phyloP scores from a whole-genome alignment of 2,113 vertebrate genomes.

The Etia nguti region DNA sequence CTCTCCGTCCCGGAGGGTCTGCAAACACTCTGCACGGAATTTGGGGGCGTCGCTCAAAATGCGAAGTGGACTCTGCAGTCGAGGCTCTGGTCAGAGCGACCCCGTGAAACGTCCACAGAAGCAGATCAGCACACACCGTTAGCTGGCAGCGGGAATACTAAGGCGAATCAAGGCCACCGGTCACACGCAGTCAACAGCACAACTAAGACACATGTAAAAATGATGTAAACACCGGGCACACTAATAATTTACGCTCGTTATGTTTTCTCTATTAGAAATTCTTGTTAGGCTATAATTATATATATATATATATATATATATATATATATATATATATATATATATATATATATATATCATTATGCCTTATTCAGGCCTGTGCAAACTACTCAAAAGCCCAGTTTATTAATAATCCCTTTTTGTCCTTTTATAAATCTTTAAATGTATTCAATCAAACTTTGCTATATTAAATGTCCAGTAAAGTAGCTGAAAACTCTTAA shows the following conservation, averaged over 20 bases:
- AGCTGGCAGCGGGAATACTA: neutral
- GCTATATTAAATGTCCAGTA: neutral
- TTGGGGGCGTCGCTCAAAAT: slow-evolving; percentile 91
- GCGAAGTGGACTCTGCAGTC: slow-evolving; percentile 85
- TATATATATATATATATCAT: fast-evolving
- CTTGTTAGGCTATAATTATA: neutral
- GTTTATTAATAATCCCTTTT: neutral
- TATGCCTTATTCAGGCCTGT: neutral
- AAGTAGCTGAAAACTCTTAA: neutral
- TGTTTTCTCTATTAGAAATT: neutral
- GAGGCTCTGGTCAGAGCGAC: slow-evolving; percentile 58
- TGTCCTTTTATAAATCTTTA: neutral
- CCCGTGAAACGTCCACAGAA: slow-evolving; percentile 18
- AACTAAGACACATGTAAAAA: neutral
- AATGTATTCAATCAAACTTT: neutral
- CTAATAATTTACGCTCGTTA: neutral
- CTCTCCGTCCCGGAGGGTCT: slow-evolving; percentile 86
- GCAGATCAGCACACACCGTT: neutral
- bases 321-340: neutral
- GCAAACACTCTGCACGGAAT: slow-evolving; percentile 84
- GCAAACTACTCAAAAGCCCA: neutral
- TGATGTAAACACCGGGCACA: neutral
- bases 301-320: neutral
- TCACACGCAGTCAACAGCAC: neutral
- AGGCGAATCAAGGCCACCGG: neutral